phyloP scores from a whole-genome alignment of 2,113 vertebrate species.

The Oreochromis niloticus region DNA sequence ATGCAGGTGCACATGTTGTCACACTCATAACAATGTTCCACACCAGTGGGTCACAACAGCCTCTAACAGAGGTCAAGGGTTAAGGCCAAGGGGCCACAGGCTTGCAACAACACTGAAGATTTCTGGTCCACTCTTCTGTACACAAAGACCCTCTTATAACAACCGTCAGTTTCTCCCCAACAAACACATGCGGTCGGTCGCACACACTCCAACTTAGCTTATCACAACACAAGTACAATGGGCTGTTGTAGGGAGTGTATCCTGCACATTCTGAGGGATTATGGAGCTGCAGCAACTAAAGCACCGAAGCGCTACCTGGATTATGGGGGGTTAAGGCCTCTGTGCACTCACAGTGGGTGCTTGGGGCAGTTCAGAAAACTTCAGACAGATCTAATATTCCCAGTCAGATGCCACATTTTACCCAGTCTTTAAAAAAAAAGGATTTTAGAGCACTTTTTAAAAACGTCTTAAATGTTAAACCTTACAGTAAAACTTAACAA shows the following conservation, averaged over 20 bases:
- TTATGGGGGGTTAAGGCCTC: conserved; percentile 7
- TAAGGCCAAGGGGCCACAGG: background rate
- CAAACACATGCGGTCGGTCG: background rate
- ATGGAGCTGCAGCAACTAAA: conserved; percentile 71
- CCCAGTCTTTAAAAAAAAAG: background rate
- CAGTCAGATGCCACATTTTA: background rate
- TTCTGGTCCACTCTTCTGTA: background rate
- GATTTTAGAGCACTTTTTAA: background rate
- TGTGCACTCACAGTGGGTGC: background rate
- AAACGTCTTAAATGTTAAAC: background rate
- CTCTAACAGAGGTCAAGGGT: conserved; percentile 10
- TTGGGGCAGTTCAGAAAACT: background rate
- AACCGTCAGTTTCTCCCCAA: background rate
- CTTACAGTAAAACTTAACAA: background rate
- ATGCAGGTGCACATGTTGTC: background rate
- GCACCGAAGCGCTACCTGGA: conserved; percentile 31
- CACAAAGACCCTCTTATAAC: background rate
- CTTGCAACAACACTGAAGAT: background rate
- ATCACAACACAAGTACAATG: conserved; percentile 31
- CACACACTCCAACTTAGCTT: background rate
- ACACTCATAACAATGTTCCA: conserved; percentile 5
- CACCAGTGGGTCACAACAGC: conserved; percentile 11
- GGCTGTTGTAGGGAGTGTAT: background rate
- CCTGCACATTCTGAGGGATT: conserved; percentile 78
- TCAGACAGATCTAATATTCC: background rate